Base-by-base conservation (phyloP, 92 coral and sea anemone species). In the Bergia sp. region DNA sequence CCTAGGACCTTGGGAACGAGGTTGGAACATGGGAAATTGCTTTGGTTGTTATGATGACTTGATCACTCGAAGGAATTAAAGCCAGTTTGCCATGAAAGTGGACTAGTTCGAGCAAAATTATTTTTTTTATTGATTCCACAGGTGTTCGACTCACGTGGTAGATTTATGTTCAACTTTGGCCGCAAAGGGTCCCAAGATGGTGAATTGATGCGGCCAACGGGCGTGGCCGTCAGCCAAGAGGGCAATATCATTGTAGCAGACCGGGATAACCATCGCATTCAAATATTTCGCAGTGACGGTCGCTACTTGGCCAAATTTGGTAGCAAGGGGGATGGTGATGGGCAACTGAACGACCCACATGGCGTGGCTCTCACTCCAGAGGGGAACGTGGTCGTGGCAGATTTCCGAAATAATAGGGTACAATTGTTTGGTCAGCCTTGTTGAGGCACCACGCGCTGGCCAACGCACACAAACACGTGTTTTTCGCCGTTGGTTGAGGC, bases 311-410 rank as follows among this genome's bases (percentile, higher is more conserved):
- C 95, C 71, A 97, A 97, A 82, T 97, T 97, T 92, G 99, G 99
- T 66, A 92, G 93, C 79, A 97, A 97, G 94, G 99, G 99, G 77
- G 99, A 97, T 73, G 99, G 98, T 2, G 99, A 97, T 85, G 99
- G 99, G 80, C 99, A 97, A 79, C 90, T 97, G 42, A 97, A 97
- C 58, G 99, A 97, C 86, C 99, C 99, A 10, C 99, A 97, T 77
- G 99, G 99, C 69, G 92, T 97, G 57, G 97, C 99, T 12, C 85
- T 97, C 76, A 97, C 99, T 36, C 98, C 96, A 2, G 99, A 97
- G 77, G 97, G 98, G 1, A 95, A 93, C 77, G 95, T 97, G 44
- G 92, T 95, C 50, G 98, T 97, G 29, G 99, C 99, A 44, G 99
- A 97, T 90, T 97, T 97, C 82, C 92, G 99, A 53, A 97, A 97